phyloP scores from a whole-genome alignment of 2,113 vertebrate species.

The Hippocampus mohnikei region DNA sequence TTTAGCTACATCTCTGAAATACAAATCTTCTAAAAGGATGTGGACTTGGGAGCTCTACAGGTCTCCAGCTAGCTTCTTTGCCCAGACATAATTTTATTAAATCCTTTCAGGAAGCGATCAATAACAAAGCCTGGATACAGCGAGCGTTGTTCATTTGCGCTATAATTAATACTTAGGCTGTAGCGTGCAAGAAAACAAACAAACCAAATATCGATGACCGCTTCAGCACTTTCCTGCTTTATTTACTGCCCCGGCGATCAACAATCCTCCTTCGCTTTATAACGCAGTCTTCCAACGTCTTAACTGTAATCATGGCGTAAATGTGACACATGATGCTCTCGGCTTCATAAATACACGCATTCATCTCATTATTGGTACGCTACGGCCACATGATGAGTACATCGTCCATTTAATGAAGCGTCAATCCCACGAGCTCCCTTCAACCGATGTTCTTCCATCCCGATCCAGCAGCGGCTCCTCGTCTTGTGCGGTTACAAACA shows the following conservation, averaged over 20 bases:
- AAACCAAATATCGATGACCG: neutral
- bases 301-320: neutral
- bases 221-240: neutral
- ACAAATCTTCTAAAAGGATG: neutral
- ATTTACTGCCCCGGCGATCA: neutral
- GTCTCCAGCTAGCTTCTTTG: neutral
- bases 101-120: neutral
- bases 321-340: neutral
- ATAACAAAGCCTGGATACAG: neutral
- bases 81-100: neutral
- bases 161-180: neutral
- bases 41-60: neutral
- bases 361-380: neutral
- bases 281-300: neutral
- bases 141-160: neutral
- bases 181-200: neutral
- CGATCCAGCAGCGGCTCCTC: neutral
- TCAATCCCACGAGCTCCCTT: slow-evolving; percentile 6
- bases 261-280: neutral
- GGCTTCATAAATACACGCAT: neutral
- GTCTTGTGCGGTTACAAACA: slow-evolving; percentile 30
- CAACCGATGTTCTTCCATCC: slow-evolving; percentile 1
- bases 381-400: neutral
- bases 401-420: slow-evolving; percentile 18
- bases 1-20: neutral